These are phyloP conservation scores for Lophius piscatorius DNA, from an alignment of 2,113 vertebrate genomes.

Conservation along the genomic window DNA sequence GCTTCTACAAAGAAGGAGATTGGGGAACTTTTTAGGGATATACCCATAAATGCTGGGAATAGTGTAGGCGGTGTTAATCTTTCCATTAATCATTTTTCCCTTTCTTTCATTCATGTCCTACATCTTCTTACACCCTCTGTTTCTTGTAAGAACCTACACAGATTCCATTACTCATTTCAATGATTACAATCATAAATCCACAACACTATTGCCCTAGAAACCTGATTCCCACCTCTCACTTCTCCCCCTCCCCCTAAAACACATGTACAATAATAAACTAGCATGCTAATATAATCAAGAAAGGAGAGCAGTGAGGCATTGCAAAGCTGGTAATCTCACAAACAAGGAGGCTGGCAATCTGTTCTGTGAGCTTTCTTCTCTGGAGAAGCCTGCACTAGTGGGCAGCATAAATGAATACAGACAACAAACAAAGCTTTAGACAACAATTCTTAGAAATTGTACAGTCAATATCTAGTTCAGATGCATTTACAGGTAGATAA, in stretches of 20 bases:
- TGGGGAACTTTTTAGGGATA: no score
- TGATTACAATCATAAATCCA: constrained; percentile 56
- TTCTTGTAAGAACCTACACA: constrained; percentile 16
- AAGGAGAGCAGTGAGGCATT: constrained; percentile 12
- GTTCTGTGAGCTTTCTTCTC: constrained; percentile 9
- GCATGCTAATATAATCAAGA: constrained; percentile 50
- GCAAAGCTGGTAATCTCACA: no score
- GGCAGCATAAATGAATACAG: no score
- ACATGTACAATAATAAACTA: constrained; percentile 49
- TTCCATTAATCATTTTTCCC: no score
- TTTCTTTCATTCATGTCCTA: constrained; percentile 22
- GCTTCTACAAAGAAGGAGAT: no score
- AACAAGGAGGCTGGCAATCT: constrained; percentile 17
- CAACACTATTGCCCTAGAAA: constrained; percentile 47
- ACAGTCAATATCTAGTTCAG: no score
- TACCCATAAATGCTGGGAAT: no score
- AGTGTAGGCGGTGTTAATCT: no score
- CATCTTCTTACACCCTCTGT: constrained; percentile 6
- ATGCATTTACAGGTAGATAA: no score
- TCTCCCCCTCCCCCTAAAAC: constrained; percentile 15
- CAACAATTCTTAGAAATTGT: no score
- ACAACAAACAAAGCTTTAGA: no score
- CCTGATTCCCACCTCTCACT: constrained; percentile 20
- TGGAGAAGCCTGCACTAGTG: no score
- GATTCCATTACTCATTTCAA: constrained; percentile 46